Percentiles rank a stretch among this genome's conserved stretches.
Evolutionary conservation across 2,888 invertebrate genomes (phyloP).

Genomic region (Morpho deidamia): DNA sequence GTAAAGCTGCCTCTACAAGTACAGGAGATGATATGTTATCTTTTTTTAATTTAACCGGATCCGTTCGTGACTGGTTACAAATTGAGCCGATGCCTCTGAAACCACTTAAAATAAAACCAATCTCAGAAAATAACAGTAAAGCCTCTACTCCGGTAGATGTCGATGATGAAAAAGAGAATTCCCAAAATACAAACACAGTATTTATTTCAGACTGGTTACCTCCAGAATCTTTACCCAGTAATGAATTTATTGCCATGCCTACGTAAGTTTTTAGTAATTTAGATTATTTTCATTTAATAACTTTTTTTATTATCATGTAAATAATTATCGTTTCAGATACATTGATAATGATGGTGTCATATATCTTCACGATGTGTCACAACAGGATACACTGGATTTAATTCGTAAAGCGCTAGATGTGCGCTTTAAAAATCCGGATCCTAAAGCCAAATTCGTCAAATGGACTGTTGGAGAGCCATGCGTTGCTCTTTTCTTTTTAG

Average conservation of each 20-base stretch:
- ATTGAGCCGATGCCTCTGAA: constrained; percentile 51
- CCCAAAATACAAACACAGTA: constrained; percentile 36
- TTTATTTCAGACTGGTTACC: constrained; percentile 80
- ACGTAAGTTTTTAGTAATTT: constrained; percentile 62
- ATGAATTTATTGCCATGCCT: constrained; percentile 78
- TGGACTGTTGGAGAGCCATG: constrained; percentile 83
- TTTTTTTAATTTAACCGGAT: constrained; percentile 56
- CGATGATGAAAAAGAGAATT: constrained; percentile 16
- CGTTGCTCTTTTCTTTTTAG: constrained; percentile 81
- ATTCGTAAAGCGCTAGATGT: constrained; percentile 72
- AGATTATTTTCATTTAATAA: constrained; percentile 10
- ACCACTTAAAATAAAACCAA: constrained; percentile 30
- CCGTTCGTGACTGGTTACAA: constrained; percentile 58
- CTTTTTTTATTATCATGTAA: background rate
- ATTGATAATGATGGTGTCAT: constrained; percentile 68
- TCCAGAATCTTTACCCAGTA: constrained; percentile 63
- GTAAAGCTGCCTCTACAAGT: constrained; percentile 11
- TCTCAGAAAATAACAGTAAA: constrained; percentile 24
- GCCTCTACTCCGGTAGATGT: constrained; percentile 29
- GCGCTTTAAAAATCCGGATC: constrained; percentile 59
- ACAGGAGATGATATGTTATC: constrained; percentile 45
- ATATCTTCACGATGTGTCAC: constrained; percentile 49
- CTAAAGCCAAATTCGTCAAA: constrained; percentile 61
- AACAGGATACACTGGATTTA: constrained; percentile 58
- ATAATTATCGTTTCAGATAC: constrained; percentile 39